Evolutionary conservation across 2,797 vertebrate genomes (phyloP), one percentile per base, ranked within the genome.

Genomic region (Hippocampus kuda): DNA sequence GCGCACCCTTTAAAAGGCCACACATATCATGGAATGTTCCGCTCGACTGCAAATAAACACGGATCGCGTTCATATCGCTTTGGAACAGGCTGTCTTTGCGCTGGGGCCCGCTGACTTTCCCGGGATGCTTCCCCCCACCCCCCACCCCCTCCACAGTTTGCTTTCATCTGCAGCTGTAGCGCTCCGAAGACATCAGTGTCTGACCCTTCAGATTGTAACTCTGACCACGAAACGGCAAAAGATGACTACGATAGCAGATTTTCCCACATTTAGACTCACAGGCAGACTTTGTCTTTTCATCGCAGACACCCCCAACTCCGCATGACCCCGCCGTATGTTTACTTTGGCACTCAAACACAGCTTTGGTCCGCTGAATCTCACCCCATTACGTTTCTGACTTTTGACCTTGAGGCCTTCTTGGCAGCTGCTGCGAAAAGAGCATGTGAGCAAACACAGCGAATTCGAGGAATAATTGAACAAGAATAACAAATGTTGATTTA

Each of bases 301-400:
- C 74, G 73, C 75, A 82, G 84, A 87, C 84, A 83, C 83, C 76
- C 81, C 76, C 79, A 85, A 88, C 88, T 89, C 85, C 72, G 81
- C 66, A 72, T 15, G 78, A 89, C 84, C 87, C 73, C 34, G 4
- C n/a, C n/a, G 49, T 77, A 7, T 88, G 85, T 89, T 89, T 90
- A 86, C 77, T 76, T 76, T 84, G 75, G 76, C 79, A 56, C 78
- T 87, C 72, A 73, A 84, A 84, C 81, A 75, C 66, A 75, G 76
- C 75, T 70, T 81, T 73, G 68, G 70, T 75, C 69, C 75, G 76
- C 77, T 78, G 72, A 26, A 70, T 74, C 44, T 66, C 76, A 61
- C 71, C 72, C 78, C 81, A 81, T 82, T 84, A 79, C 75, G 65
- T 63, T 48, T n/a, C 13, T 48, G 26, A 65, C 44, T 27, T 65